These are phyloP conservation scores for Myocastor coypus DNA, from an alignment of 2,113 vertebrate species.

Conservation along the genomic window DNA sequence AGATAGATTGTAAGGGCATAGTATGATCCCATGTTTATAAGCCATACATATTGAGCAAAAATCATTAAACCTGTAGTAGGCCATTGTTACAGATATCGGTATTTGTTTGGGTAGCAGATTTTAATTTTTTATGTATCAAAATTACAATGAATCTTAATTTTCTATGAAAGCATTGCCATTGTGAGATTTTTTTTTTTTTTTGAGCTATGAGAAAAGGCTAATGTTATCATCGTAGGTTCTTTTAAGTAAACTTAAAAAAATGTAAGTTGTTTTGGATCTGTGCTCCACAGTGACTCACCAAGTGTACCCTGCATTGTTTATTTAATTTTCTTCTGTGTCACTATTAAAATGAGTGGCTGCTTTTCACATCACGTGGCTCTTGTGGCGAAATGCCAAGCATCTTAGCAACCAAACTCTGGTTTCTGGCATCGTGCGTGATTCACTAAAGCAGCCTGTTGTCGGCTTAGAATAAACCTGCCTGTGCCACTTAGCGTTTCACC, in stretches of 20 bases:
- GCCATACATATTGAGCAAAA: slow-evolving; percentile 38
- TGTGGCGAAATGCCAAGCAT: slow-evolving; percentile 86
- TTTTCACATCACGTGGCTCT: slow-evolving; percentile 80
- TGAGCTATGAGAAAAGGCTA: slow-evolving; percentile 69
- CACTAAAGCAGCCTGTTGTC: slow-evolving; percentile 86
- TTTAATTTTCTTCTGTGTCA: slow-evolving; percentile 75
- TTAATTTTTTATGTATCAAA: background rate
- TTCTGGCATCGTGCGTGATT: slow-evolving; percentile 81
- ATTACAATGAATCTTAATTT: slow-evolving; percentile 44
- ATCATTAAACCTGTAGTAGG: background rate
- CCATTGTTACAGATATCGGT: background rate
- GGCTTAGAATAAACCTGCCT: slow-evolving; percentile 87
- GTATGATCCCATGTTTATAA: background rate
- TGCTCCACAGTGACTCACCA: slow-evolving; percentile 71
- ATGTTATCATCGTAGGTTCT: slow-evolving; percentile 21
- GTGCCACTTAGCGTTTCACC: slow-evolving; percentile 86
- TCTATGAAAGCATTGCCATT: background rate
- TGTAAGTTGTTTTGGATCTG: slow-evolving; percentile 73
- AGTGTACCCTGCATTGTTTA: slow-evolving; percentile 71
- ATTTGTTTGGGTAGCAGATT: background rate
- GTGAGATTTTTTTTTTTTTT: background rate
- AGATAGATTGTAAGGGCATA: background rate
- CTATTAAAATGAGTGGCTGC: slow-evolving; percentile 85
- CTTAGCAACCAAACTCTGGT: slow-evolving; percentile 87
- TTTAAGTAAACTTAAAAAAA: slow-evolving; percentile 64